A percentile compares a stretch with the other conserved stretches of the same genome.
Evolutionary conservation across 2,888 invertebrate genomes (phyloP).

Genomic region (Hermaeophaga mercurialis): DNA sequence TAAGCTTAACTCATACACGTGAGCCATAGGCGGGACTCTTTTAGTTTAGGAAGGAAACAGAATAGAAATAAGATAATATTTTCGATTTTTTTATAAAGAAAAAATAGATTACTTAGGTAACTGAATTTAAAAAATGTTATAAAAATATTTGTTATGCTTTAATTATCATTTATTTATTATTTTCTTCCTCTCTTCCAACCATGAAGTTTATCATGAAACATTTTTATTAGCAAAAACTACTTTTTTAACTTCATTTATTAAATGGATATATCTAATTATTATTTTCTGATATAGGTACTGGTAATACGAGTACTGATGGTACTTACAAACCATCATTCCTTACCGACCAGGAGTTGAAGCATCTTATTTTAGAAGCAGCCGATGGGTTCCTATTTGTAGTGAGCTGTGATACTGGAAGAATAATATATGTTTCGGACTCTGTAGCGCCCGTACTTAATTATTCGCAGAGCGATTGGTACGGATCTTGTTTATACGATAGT

Average conservation of each 20-base stretch:
- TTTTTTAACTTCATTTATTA: no score
- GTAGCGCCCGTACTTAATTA: slow-evolving; percentile 97
- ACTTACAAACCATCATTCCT: slow-evolving; percentile 98
- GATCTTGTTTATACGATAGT: slow-evolving; percentile 92
- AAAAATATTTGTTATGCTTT: no score
- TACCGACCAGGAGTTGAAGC: slow-evolving; percentile 98
- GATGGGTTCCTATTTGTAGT: slow-evolving; percentile 98
- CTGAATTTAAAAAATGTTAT: no score
- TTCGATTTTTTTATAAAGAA: no score
- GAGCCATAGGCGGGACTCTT: background rate
- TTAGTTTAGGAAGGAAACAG: background rate
- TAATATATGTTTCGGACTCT: slow-evolving; percentile 98
- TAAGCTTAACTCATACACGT: background rate
- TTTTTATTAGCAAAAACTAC: no score
- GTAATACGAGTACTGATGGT: slow-evolving; percentile 95
- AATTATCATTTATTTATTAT: no score
- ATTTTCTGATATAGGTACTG: slow-evolving; percentile 72
- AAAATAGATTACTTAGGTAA: no score
- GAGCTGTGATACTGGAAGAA: slow-evolving; percentile 94
- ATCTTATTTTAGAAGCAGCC: slow-evolving; percentile 97
- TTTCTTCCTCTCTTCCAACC: no score
- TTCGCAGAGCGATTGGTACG: slow-evolving; percentile 98
- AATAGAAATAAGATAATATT: no score
- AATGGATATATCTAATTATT: no score
- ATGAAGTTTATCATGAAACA: no score